Evolutionary conservation across 2,797 vertebrate genomes (phyloP), one percentile per base, ranked within the genome.

Genomic region (Bovichtus variegatus): DNA sequence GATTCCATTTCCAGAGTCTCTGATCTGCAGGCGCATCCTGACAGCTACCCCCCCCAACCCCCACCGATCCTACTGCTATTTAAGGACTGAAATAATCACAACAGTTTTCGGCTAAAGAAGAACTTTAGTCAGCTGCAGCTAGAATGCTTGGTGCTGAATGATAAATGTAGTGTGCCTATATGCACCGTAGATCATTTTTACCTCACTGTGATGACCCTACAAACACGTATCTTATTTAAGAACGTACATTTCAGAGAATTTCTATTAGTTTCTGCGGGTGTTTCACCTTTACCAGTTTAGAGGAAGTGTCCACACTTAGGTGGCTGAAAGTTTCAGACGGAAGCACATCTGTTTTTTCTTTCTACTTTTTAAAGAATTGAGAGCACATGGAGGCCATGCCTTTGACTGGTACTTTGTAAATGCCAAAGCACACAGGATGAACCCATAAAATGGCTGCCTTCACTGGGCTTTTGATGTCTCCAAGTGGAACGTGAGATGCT

Each of bases 381-480:
- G 85, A 87, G 90, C 92, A 94, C 85, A 92, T 92, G 86, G 83
- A 78, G 71, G 81, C 74, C 5, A 36, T 83, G 85, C 81, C 83
- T 88, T 81, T 51, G 83, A 85, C 87, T 86, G 85, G 75, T 85
- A 81, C 80, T 90, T 78, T 81, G 82, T 87, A 83, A 78, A 85
- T 88, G 89, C 87, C 92, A 89, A 91, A 89, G 81, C 79, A 84
- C 87, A 91, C 90, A 82, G 82, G 85, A 83, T 89, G 78, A 90
- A 86, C 86, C 85, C 87, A 85, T 90, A 89, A 91, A 92, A 92
- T 82, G 76, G 82, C 86, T 75, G 82, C 87, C 86, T 78, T 81
- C 78, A 68, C 76, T 71, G 13, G 78, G 78, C 78, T 88, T 90
- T 91, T 90, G 86, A 88, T 85, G 87, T 89, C 77, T 91, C 87